Conservation (phyloP, 2,888 invertebrate genomes). For the Achlya flavicornis region DNA sequence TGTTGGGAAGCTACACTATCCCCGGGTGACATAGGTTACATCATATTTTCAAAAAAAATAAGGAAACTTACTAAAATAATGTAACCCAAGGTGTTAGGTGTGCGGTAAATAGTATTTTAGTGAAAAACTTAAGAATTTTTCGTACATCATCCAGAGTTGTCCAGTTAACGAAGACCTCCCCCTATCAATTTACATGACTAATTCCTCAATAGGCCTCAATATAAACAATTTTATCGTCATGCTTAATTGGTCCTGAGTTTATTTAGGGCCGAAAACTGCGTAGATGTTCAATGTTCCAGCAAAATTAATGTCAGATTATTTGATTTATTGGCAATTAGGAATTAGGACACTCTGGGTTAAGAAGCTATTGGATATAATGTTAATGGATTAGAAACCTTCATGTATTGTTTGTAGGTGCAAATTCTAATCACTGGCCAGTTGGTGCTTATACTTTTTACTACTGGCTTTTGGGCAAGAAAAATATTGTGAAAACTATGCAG, state of each 20-base stretch:
- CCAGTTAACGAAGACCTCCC: neutral
- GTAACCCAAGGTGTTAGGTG: no score
- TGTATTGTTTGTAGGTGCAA: no score
- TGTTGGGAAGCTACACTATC: no score
- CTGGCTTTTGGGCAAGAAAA: no score
- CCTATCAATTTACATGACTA: neutral
- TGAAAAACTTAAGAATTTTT: no score
- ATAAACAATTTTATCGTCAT: constrained; percentile 1
- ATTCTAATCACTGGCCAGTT: no score
- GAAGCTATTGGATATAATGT: neutral
- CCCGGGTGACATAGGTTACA: no score
- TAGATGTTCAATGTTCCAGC: neutral
- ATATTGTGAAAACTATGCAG: no score
- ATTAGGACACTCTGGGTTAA: neutral
- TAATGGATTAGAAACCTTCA: neutral
- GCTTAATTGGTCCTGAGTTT: constrained; percentile 2
- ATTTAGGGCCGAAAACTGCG: constrained; percentile 5
- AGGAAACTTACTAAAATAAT: no score
- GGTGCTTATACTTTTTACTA: no score
- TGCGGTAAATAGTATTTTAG: no score
- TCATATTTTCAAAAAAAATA: no score
- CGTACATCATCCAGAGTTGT: neutral
- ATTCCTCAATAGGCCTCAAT: constrained; percentile 6
- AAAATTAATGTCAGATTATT: constrained; percentile 3
- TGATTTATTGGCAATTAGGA: neutral